A percentile compares a stretch with the other conserved stretches of the same genome.
phyloP scores from a whole-genome alignment of 2,113 vertebrate genomes.

The Platanista minor region DNA sequence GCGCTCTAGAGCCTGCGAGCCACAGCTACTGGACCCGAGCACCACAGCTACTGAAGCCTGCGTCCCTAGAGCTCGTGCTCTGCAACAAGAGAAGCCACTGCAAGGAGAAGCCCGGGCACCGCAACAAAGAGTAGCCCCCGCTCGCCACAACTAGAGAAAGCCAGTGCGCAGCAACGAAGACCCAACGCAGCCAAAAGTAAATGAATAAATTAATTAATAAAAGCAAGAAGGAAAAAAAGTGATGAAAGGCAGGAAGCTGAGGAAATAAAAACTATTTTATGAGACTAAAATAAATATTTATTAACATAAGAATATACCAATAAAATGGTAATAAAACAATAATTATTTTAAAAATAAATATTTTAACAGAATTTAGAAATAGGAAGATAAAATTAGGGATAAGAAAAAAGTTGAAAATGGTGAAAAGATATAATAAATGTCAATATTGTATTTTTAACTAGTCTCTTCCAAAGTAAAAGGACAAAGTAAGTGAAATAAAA shows the following conservation, averaged over 20 bases:
- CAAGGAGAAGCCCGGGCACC: no score
- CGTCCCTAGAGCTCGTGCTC: no score
- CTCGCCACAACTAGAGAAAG: no score
- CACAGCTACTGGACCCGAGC: no score
- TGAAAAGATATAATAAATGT: not conserved
- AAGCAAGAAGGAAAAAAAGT: not conserved
- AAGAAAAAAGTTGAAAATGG: not conserved
- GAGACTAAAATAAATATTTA: not conserved
- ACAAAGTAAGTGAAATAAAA: constrained; percentile 24
- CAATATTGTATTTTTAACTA: not conserved
- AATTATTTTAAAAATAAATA: constrained; percentile 15
- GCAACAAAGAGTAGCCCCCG: no score
- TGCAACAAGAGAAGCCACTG: no score
- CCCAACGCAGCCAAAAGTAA: no score
- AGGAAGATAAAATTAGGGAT: not conserved
- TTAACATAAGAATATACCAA: not conserved
- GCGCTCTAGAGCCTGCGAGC: no score
- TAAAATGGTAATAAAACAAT: not conserved
- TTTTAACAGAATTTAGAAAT: not conserved
- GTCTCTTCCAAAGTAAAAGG: not conserved
- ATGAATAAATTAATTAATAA: no score
- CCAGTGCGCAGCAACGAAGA: no score
- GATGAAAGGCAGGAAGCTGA: not conserved
- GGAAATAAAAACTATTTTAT: not conserved
- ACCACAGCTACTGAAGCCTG: no score